Percentiles rank a stretch among this genome's conserved stretches.
phyloP scores from a whole-genome alignment of 2,888 invertebrate species.

The Tetragonula carbonaria region DNA sequence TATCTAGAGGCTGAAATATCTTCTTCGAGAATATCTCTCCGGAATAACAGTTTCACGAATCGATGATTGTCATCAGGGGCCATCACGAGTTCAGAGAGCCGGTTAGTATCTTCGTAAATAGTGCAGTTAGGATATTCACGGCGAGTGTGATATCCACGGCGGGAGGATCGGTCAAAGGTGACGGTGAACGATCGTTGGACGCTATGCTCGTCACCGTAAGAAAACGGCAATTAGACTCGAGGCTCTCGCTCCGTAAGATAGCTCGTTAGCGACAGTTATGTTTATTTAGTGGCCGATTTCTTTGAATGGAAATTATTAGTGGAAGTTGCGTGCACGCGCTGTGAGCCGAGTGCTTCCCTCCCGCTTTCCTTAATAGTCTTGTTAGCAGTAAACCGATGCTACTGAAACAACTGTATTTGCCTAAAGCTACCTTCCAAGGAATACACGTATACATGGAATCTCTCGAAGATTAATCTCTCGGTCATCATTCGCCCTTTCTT shows the following conservation, averaged over 20 bases:
- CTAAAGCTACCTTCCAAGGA: slow-evolving; percentile 6
- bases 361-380: slow-evolving; percentile 29
- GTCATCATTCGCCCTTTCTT: no score
- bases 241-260: slow-evolving; percentile 8
- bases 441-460: background rate
- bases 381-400: slow-evolving; percentile 33
- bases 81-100: slow-evolving; percentile 64
- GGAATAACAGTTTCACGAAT: slow-evolving; percentile 74
- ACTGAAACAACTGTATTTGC: slow-evolving; percentile 31
- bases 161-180: background rate
- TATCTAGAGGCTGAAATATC: background rate
- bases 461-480: background rate
- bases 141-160: slow-evolving; percentile 3
- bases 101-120: slow-evolving; percentile 1
- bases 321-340: slow-evolving; percentile 31
- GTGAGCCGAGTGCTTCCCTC: slow-evolving; percentile 21
- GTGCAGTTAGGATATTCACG: slow-evolving; percentile 12
- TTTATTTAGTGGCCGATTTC: slow-evolving; percentile 55
- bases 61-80: slow-evolving; percentile 69
- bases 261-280: slow-evolving; percentile 49
- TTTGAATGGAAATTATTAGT: slow-evolving; percentile 45
- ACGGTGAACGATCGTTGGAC: background rate
- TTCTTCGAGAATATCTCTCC: background rate
- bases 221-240: slow-evolving; percentile 5
- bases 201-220: background rate